These are phyloP conservation scores for Neodiprion virginianus DNA, from an alignment of 1,140 invertebrate genomes.

Conservation along the genomic window DNA sequence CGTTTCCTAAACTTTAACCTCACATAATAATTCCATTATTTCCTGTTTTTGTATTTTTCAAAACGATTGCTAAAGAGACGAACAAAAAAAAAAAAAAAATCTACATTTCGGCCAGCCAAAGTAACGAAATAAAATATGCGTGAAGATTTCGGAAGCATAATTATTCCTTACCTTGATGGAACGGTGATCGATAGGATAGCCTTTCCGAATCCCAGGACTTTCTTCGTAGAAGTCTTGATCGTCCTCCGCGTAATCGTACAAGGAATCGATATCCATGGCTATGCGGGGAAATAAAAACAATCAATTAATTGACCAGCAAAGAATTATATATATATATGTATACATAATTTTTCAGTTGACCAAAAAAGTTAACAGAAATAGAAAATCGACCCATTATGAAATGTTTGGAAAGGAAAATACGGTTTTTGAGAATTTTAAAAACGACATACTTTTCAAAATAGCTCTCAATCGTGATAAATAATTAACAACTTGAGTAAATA, in stretches of 20 bases:
- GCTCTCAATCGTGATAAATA: too few relatives aligned
- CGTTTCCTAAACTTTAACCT: too few relatives aligned
- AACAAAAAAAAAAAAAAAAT: not conserved
- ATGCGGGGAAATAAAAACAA: constrained; percentile 35
- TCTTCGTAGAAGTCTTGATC: constrained; percentile 61
- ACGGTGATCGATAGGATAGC: constrained; percentile 58
- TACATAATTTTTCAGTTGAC: too few relatives aligned
- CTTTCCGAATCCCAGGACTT: constrained; percentile 51
- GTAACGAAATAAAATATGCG: not conserved
- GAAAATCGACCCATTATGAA: too few relatives aligned
- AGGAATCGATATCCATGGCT: constrained; percentile 59
- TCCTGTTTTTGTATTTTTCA: too few relatives aligned
- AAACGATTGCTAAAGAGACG: not conserved
- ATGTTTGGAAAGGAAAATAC: too few relatives aligned
- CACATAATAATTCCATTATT: too few relatives aligned
- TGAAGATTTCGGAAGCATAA: not conserved
- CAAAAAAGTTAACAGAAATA: too few relatives aligned
- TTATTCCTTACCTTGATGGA: constrained; percentile 49
- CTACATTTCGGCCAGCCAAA: not conserved
- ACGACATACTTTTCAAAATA: too few relatives aligned
- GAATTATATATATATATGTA: too few relatives aligned
- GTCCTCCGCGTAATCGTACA: constrained; percentile 60
- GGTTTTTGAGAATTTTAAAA: too few relatives aligned
- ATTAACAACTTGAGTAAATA: too few relatives aligned
- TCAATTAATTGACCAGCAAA: constrained; percentile 5